phyloP scores from a whole-genome alignment of 2,888 invertebrate genomes.

The Megaustenia siamemsis region DNA sequence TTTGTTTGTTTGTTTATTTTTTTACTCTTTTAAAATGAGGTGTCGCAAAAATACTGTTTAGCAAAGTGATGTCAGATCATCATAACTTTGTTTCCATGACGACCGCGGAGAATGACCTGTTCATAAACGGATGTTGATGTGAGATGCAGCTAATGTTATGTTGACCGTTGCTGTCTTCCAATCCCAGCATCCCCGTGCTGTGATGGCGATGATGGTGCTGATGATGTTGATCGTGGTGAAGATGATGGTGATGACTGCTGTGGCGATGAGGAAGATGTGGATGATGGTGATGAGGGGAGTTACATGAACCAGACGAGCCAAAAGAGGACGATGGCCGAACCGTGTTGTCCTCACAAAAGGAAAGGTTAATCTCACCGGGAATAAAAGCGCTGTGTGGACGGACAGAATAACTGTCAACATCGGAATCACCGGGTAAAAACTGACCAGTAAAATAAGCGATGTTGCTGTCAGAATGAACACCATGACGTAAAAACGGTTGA shows the following conservation, averaged over 20 bases:
- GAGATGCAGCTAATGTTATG: neutral
- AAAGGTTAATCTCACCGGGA: constrained; percentile 38
- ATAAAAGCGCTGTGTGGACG: constrained; percentile 40
- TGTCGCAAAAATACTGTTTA: neutral
- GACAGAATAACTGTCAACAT: constrained; percentile 11
- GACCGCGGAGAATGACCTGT: constrained; percentile 37
- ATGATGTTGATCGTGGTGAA: neutral
- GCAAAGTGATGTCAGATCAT: neutral
- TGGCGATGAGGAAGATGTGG: constrained; percentile 26
- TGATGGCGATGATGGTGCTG: constrained; percentile 27
- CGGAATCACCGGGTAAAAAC: neutral
- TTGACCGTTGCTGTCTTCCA: neutral
- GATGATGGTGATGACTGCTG: neutral
- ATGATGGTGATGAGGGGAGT: constrained; percentile 38
- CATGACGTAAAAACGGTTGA: constrained; percentile 36
- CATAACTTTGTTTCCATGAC: constrained; percentile 54
- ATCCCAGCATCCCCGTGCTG: constrained; percentile 33
- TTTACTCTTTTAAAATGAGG: neutral
- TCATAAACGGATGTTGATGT: constrained; percentile 15
- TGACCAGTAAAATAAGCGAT: constrained; percentile 31
- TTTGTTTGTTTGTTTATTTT: too few species aligned
- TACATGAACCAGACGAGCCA: constrained; percentile 42
- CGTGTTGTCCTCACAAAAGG: constrained; percentile 36
- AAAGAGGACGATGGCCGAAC: constrained; percentile 38
- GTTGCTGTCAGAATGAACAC: constrained; percentile 48